Evolutionary conservation across 2,888 invertebrate genomes (phyloP), one percentile per base, ranked within the genome.

Genomic region (Gymnoscelis rufifasciata): DNA sequence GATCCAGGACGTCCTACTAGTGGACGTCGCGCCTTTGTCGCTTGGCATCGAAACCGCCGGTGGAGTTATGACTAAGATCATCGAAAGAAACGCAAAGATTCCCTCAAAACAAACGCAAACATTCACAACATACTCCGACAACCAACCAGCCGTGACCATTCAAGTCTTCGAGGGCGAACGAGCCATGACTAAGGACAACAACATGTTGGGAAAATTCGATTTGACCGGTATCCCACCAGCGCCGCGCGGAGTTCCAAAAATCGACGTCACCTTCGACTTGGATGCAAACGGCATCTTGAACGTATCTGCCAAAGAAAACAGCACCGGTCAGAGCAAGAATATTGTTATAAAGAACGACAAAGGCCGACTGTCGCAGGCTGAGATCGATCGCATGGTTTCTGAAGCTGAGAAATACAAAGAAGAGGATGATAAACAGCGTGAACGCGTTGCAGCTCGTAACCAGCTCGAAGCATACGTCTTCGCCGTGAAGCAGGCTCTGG

Each of bases 261-360:
- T 93, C 55, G 92, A 92, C 51, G 92, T 93, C 15, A 92, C 93
- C 12, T 94, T 94, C 69, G 93, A 94, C 65, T 72, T 94, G 54
- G 94, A 94, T 66, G 93, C 93, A 7, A 94, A 94, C 70, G 94
- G 94, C 11, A 94, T 95, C 56, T 78, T 95, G 47, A 95, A 95
- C 72, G 96, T 97, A 0, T 92, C 94, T 0, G 96, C 96, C n/a
- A 91, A 92, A 55, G 92, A 92, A 54, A 90, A 90, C 71, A 89
- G 91, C 59, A 90, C 91, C 0, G 92, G 90, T 13, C 93, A 92
- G 56, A 91, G 91, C 40, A 93, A 92, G 72, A 92, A 93, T 66
- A 95, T 95, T 51, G 93, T 93, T 28, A 96, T 95, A 60, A 93
- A 93, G 68, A 95, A 95, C 77, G 94, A 95, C 79, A 94, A 93